phyloP scores from a whole-genome alignment of 2,113 vertebrate species.

The Kryptolebias marmoratus region DNA sequence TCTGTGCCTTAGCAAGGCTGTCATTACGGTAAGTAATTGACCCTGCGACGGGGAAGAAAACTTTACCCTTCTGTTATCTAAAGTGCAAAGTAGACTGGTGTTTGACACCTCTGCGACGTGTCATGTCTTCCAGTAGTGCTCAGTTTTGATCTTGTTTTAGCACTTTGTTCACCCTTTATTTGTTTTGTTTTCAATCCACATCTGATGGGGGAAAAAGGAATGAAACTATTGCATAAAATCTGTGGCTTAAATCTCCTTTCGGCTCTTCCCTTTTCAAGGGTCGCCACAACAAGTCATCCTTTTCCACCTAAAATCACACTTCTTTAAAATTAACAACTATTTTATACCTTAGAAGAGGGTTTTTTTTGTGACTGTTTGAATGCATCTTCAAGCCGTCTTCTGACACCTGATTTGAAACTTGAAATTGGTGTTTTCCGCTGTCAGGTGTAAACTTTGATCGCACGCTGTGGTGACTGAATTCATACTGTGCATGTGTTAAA shows the following conservation, averaged over 20 bases:
- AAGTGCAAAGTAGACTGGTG: background rate
- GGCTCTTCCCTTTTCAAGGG: no score
- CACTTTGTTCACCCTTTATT: background rate
- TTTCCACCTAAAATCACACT: no score
- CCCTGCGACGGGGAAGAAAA: background rate
- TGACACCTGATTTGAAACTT: slow-evolving; percentile 2
- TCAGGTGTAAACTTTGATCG: slow-evolving; percentile 22
- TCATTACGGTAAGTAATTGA: slow-evolving; percentile 89
- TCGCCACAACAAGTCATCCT: no score
- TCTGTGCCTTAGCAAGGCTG: slow-evolving; percentile 95
- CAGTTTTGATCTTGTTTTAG: slow-evolving; percentile 13
- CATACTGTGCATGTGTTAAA: slow-evolving; percentile 28
- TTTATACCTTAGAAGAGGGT: slow-evolving; percentile 2
- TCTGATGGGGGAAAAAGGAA: slow-evolving; percentile 13
- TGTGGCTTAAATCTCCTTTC: no score
- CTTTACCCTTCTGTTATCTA: background rate
- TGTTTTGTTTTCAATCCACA: background rate
- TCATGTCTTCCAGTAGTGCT: background rate
- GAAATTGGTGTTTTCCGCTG: background rate
- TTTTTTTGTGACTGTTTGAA: slow-evolving; percentile 4
- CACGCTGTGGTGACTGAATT: slow-evolving; percentile 18
- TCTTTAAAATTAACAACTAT: background rate
- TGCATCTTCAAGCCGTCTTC: background rate
- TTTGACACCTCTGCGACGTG: slow-evolving; percentile 22
- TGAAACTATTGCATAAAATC: background rate